phyloP scores from a whole-genome alignment of 1,140 invertebrate species.

The Whitmania pigra region DNA sequence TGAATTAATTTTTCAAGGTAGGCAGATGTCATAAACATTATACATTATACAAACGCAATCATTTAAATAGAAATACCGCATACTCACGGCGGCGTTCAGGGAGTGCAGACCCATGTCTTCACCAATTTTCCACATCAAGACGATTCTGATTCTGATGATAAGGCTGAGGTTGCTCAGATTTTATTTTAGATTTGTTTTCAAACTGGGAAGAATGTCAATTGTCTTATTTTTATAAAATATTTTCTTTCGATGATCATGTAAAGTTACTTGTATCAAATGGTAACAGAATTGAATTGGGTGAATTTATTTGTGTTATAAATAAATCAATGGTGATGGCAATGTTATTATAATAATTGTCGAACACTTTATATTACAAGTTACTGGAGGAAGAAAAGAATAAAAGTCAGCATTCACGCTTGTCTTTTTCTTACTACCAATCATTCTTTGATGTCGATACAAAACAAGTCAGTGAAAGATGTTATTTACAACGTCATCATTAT shows the following conservation, averaged over 20 bases:
- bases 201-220: too few relatives aligned
- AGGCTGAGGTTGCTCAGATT: slow-evolving; percentile 30
- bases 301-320: background rate
- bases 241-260: too few relatives aligned
- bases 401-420: slow-evolving; percentile 54
- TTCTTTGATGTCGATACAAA: slow-evolving; percentile 86
- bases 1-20: too few relatives aligned
- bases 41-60: too few relatives aligned
- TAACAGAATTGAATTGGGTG: too few relatives aligned
- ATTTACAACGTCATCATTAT: too few relatives aligned
- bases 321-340: background rate
- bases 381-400: slow-evolving; percentile 26
- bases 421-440: slow-evolving; percentile 83
- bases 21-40: too few relatives aligned
- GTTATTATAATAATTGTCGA: background rate
- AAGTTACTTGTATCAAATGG: too few relatives aligned
- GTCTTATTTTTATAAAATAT: too few relatives aligned
- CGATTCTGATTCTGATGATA: slow-evolving; percentile 36
- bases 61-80: background rate
- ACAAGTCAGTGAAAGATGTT: slow-evolving; percentile 40
- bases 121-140: slow-evolving; percentile 37
- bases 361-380: background rate
- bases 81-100: background rate
- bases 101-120: slow-evolving; percentile 38
- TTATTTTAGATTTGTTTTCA: background rate